Conservation (phyloP, 2,113 vertebrate genomes). For the Syngnathoides biaculeatus region DNA sequence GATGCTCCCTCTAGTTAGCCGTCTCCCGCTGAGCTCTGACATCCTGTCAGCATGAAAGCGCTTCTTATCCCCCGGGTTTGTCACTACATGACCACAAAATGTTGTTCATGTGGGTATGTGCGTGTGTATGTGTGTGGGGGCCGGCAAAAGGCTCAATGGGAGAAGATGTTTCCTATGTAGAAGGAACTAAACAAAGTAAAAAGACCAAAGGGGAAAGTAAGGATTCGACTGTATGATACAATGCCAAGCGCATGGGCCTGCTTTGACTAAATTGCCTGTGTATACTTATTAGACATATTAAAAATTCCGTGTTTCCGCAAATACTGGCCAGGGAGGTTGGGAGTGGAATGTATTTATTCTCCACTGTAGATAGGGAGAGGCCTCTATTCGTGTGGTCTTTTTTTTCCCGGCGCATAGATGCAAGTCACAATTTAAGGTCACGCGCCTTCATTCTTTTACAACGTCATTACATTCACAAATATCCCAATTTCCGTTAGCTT, state of each 20-base stretch:
- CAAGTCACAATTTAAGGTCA: too few species aligned
- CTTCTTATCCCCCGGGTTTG: conserved; percentile 63
- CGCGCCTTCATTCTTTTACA: too few species aligned
- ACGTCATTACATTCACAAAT: too few species aligned
- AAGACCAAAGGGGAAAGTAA: not conserved
- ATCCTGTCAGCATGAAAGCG: conserved; percentile 70
- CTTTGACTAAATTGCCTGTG: not conserved
- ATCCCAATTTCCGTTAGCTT: not conserved
- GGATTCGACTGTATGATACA: not conserved
- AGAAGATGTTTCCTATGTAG: conserved; percentile 6
- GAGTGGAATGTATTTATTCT: not conserved
- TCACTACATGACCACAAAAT: conserved; percentile 68
- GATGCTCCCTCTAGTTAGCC: conserved; percentile 67
- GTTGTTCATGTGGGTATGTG: conserved; percentile 28
- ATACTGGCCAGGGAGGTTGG: not conserved
- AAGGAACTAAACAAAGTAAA: conserved; percentile 19
- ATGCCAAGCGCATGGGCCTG: not conserved
- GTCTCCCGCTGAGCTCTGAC: conserved; percentile 65
- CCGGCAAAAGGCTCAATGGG: not conserved
- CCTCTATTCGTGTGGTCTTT: not conserved
- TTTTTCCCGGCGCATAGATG: too few species aligned
- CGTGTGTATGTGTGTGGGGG: conserved; percentile 21
- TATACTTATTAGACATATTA: not conserved
- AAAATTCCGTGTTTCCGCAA: not conserved
- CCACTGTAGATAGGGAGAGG: not conserved